A percentile compares a stretch with the other conserved stretches of the same genome.
phyloP scores from a whole-genome alignment of 2,113 vertebrate species.

The Hemibagrus wyckioides region DNA sequence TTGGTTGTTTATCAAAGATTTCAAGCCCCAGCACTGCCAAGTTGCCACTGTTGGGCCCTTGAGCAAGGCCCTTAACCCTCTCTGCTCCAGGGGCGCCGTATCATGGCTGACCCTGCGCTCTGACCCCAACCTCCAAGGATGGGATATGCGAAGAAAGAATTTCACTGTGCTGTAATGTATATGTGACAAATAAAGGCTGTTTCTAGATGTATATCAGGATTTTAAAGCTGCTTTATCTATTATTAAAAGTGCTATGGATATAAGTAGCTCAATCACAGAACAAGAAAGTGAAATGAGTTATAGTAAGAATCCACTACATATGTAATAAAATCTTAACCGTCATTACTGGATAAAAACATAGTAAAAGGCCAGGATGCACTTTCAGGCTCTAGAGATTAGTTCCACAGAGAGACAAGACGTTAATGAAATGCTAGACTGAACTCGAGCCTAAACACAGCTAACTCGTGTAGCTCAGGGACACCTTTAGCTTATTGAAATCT shows the following conservation, averaged over 20 bases:
- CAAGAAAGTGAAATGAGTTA: not conserved
- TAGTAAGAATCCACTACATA: not conserved
- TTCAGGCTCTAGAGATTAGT: not conserved
- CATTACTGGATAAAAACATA: not conserved
- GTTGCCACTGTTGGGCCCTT: too few species aligned
- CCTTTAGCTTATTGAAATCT: not conserved
- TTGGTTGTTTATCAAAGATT: not conserved
- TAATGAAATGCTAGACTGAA: not conserved
- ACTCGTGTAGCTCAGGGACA: not conserved
- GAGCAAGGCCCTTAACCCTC: too few species aligned
- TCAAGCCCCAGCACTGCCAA: too few species aligned
- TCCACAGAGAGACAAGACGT: not conserved
- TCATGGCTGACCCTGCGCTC: too few species aligned
- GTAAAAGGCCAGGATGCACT: not conserved
- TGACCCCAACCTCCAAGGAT: too few species aligned
- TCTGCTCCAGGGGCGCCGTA: too few species aligned
- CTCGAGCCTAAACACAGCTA: not conserved
- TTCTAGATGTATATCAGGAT: not conserved
- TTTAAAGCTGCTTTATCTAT: not conserved
- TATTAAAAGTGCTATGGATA: not conserved
- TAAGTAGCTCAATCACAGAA: not conserved
- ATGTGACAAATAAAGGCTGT: too few species aligned
- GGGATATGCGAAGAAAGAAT: too few species aligned
- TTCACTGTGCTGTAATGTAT: too few species aligned
- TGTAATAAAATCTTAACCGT: not conserved